A percentile compares a stretch with the other conserved stretches of the same genome.
Evolutionary conservation across 2,888 invertebrate species (phyloP).

Genomic region (Magallana nippona): DNA sequence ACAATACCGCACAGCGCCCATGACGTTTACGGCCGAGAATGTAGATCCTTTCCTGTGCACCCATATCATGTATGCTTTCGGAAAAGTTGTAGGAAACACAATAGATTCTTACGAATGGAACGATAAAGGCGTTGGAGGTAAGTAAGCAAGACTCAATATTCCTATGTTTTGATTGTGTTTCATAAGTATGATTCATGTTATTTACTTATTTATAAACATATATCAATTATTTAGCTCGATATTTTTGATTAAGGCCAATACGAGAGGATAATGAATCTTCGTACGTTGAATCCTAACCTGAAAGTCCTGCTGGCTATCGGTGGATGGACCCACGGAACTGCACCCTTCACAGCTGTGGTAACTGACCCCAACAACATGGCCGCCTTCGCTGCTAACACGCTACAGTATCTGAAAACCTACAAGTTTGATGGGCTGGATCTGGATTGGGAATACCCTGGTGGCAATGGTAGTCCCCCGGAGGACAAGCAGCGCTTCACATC

Average conservation of each 20-base stretch:
- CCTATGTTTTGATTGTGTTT: background rate
- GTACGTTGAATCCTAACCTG: conserved; percentile 82
- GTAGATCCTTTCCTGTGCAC: conserved; percentile 96
- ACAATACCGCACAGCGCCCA: conserved; percentile 93
- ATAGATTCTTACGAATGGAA: conserved; percentile 95
- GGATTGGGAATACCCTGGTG: conserved; percentile 93
- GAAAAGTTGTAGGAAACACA: conserved; percentile 96
- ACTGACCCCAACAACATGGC: conserved; percentile 41
- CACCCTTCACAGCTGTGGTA: conserved; percentile 74
- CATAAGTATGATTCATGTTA: no score
- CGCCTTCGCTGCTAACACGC: conserved; percentile 47
- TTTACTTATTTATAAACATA: no score
- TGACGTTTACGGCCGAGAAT: conserved; percentile 95
- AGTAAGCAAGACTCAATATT: background rate
- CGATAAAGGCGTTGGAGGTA: conserved; percentile 82
- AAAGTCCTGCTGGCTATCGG: conserved; percentile 92
- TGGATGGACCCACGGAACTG: conserved; percentile 95
- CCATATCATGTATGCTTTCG: conserved; percentile 97
- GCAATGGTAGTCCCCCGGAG: conserved; percentile 62
- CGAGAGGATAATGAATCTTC: conserved; percentile 32
- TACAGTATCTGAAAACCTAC: conserved; percentile 54
- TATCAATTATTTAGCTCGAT: no score
- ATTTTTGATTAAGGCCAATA: conserved; percentile 22
- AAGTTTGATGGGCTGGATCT: conserved; percentile 92
- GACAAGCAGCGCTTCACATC: conserved; percentile 63